phyloP scores from a whole-genome alignment of 92 coral and sea anemone species.

The Palythoa caribaeorum region DNA sequence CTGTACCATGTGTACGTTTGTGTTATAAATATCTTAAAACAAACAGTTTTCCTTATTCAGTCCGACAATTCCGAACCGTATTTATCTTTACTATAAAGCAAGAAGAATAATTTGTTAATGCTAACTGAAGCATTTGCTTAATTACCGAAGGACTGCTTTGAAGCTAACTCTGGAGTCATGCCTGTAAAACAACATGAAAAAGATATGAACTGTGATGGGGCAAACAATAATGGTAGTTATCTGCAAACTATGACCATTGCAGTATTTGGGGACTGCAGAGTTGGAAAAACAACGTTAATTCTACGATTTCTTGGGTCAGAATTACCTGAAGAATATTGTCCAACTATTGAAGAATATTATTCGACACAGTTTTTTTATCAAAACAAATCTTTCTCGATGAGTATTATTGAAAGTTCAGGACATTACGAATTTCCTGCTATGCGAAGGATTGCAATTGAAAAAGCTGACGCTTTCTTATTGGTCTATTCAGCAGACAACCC shows the following conservation, averaged over 20 bases:
- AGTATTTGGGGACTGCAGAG: conserved; percentile 87
- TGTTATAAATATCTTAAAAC: background rate
- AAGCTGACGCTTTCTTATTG: conserved; percentile 86
- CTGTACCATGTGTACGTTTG: background rate
- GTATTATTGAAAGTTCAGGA: conserved; percentile 93
- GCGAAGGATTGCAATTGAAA: conserved; percentile 86
- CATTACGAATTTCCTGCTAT: conserved; percentile 95
- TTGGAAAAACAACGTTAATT: conserved; percentile 92
- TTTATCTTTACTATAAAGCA: background rate
- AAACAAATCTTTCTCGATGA: conserved; percentile 83
- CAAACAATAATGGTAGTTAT: background rate
- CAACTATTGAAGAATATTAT: conserved; percentile 92
- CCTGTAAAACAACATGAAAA: background rate
- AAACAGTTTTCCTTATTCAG: background rate
- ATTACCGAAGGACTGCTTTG: background rate
- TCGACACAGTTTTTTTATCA: conserved; percentile 77
- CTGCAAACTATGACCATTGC: conserved; percentile 81
- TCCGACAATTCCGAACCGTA: background rate
- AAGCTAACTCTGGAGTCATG: background rate
- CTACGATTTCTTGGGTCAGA: conserved; percentile 78
- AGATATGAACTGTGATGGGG: background rate
- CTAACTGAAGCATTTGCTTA: background rate
- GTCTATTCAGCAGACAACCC: conserved; percentile 80
- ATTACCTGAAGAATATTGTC: conserved; percentile 69
- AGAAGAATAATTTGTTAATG: background rate